These are phyloP conservation scores for Heliangelus exortis DNA, from an alignment of 2,797 vertebrate genomes.

Conservation along the genomic window DNA sequence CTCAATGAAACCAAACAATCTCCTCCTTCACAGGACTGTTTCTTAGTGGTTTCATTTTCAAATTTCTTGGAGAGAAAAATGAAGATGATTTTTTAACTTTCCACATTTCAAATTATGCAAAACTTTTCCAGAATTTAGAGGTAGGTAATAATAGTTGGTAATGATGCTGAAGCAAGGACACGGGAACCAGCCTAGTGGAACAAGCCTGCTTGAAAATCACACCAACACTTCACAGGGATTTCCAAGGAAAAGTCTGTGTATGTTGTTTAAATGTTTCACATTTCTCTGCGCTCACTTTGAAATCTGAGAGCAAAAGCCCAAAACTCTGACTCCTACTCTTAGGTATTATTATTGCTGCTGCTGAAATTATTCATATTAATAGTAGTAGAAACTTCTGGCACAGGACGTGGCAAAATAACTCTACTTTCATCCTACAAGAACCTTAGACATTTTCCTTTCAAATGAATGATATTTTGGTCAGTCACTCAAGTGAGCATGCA, in stretches of 20 bases:
- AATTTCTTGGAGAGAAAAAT: neutral
- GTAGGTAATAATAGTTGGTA: neutral
- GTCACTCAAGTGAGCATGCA: neutral
- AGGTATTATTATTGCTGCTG: neutral
- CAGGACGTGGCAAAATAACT: slow-evolving; percentile 16
- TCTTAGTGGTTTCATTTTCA: neutral
- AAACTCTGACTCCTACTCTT: neutral
- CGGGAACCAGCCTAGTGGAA: neutral
- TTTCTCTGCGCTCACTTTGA: neutral
- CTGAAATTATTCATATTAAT: neutral
- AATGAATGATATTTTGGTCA: neutral
- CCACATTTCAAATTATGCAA: neutral
- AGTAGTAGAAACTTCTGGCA: neutral
- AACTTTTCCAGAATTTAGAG: neutral
- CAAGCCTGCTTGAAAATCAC: neutral
- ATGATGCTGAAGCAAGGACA: neutral
- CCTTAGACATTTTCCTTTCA: neutral
- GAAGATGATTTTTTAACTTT: neutral
- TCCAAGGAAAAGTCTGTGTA: neutral
- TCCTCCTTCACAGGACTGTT: neutral
- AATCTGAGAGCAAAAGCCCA: neutral
- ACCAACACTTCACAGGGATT: neutral
- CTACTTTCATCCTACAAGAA: neutral
- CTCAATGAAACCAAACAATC: neutral
- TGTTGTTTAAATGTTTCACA: neutral